Evolutionary conservation across 1,140 invertebrate species (phyloP).

Genomic region (Onthophagus taurus): DNA sequence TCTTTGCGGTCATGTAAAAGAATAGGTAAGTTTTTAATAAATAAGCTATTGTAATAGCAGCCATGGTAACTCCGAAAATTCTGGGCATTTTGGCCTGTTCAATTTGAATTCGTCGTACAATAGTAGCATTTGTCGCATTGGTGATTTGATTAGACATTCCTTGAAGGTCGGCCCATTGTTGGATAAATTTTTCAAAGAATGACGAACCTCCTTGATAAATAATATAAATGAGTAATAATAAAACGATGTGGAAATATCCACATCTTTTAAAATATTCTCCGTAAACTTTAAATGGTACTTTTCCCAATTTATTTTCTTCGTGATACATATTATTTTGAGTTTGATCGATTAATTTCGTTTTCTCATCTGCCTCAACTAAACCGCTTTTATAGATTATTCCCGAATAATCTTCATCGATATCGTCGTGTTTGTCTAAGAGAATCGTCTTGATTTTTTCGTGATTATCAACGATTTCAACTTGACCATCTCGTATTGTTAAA

Average conservation of each 20-base stretch:
- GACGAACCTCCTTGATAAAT: slow-evolving; percentile 3
- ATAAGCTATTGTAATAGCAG: slow-evolving; percentile 2
- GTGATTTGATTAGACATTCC: not conserved
- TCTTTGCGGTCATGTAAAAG: slow-evolving; percentile 1
- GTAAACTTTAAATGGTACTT: slow-evolving; percentile 6
- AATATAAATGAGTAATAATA: not conserved
- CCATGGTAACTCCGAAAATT: slow-evolving; percentile 4
- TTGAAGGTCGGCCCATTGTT: slow-evolving; percentile 5
- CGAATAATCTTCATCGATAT: slow-evolving; percentile 2
- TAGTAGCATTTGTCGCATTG: slow-evolving; percentile 4
- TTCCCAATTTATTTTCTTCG: slow-evolving; percentile 8
- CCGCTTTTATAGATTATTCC: not conserved
- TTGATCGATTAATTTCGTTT: not conserved
- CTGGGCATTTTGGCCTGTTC: not conserved
- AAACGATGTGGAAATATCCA: slow-evolving; percentile 1
- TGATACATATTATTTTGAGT: slow-evolving; percentile 13
- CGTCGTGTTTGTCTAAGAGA: slow-evolving; percentile 8
- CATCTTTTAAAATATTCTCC: slow-evolving; percentile 9
- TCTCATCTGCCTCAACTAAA: not conserved
- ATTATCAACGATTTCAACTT: not conserved
- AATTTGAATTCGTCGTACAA: not conserved
- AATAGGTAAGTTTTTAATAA: slow-evolving; percentile 7
- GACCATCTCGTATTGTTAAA: slow-evolving; percentile 3
- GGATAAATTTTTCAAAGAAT: slow-evolving; percentile 5
- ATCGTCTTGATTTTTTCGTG: slow-evolving; percentile 1